phyloP scores from a whole-genome alignment of 1,140 invertebrate species.

The Nasonia longicornis region DNA sequence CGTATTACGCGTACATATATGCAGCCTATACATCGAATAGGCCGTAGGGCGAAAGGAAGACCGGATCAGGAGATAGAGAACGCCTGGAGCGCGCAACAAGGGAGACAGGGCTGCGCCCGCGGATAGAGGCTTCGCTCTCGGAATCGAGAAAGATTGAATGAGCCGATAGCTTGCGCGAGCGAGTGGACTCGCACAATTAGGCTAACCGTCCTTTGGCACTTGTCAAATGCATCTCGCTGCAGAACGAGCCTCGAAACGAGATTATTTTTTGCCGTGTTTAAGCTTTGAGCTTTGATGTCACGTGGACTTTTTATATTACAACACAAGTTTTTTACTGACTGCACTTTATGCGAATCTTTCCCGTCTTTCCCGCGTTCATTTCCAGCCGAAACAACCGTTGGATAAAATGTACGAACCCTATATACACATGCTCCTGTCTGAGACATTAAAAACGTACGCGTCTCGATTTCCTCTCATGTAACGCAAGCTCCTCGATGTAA shows the following conservation, averaged over 20 bases:
- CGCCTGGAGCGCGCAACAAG: background rate
- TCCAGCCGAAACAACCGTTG: background rate
- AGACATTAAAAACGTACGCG: background rate
- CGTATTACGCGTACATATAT: background rate
- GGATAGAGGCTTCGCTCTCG: background rate
- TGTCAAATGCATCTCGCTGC: background rate
- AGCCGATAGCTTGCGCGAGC: background rate
- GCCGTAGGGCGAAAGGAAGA: background rate
- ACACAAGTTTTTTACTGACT: background rate
- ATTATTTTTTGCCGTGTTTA: background rate
- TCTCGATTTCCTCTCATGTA: background rate
- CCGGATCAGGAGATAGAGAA: background rate
- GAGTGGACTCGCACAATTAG: background rate
- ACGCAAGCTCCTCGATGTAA: background rate
- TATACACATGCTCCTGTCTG: background rate
- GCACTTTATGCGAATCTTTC: background rate
- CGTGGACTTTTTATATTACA: too few species aligned
- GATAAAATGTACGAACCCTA: background rate
- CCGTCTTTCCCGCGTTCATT: background rate
- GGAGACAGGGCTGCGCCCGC: background rate
- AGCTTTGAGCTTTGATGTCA: too few species aligned
- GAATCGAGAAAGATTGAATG: conserved; percentile 18
- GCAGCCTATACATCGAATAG: background rate
- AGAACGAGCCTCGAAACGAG: background rate
- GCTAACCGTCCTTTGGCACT: background rate